These are phyloP conservation scores for Orchesellides sinensis DNA, from an alignment of 2,888 invertebrate species.

Conservation along the genomic window DNA sequence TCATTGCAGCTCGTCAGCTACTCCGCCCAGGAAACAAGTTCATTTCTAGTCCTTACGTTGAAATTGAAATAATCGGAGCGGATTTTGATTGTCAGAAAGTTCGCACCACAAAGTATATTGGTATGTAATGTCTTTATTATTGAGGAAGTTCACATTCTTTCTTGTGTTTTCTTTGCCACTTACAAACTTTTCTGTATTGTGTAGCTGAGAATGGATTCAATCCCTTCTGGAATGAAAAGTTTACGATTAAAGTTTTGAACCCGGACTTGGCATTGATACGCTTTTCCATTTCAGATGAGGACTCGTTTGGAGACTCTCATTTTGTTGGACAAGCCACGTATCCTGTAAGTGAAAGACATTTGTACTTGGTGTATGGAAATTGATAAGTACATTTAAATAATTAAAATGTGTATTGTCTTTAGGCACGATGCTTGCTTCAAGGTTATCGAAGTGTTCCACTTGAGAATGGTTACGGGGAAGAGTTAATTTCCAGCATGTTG, in stretches of 20 bases:
- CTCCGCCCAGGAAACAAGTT: slow-evolving; percentile 81
- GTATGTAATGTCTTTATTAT: slow-evolving; percentile 80
- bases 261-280: slow-evolving; percentile 90
- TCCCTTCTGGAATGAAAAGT: slow-evolving; percentile 93
- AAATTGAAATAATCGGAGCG: slow-evolving; percentile 92
- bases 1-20: slow-evolving; percentile 94
- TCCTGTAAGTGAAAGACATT: too few relatives aligned
- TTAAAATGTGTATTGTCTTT: neutral
- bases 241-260: slow-evolving; percentile 88
- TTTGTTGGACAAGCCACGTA: slow-evolving; percentile 97
- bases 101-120: slow-evolving; percentile 82
- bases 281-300: slow-evolving; percentile 95
- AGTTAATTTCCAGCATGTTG: slow-evolving; percentile 90
- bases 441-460: slow-evolving; percentile 93
- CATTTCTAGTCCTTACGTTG: slow-evolving; percentile 90
- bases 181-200: slow-evolving; percentile 10
- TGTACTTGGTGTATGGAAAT: too few relatives aligned
- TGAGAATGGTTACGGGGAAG: slow-evolving; percentile 93
- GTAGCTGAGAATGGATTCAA: slow-evolving; percentile 91
- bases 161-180: too few relatives aligned
- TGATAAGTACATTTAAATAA: neutral
- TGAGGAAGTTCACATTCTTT: too few relatives aligned
- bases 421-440: slow-evolving; percentile 82
- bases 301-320: slow-evolving; percentile 98
- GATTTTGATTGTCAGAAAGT: slow-evolving; percentile 85